Percentiles rank a stretch among this genome's conserved stretches.
phyloP scores from a whole-genome alignment of 2,888 invertebrate genomes.

The Cyrtodaria siliqua region DNA sequence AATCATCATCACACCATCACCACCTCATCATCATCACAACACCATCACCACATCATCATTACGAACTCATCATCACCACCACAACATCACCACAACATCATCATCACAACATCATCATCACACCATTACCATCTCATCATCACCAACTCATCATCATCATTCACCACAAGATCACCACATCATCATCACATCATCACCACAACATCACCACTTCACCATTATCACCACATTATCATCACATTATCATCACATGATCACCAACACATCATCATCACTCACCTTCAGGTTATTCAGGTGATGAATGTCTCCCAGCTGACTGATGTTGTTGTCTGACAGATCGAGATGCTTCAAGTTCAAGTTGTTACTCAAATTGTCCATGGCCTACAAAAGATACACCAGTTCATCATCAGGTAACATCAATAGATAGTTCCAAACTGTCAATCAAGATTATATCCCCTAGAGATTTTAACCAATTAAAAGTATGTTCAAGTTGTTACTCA shows the following conservation, averaged over 20 bases:
- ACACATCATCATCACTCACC: conserved; percentile 87
- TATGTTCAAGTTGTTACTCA: conserved; percentile 93
- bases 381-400: conserved; percentile 87
- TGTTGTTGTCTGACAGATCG: conserved; percentile 96
- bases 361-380: conserved; percentile 95
- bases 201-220: background rate
- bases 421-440: no score
- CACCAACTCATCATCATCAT: background rate
- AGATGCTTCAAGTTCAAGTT: conserved; percentile 93
- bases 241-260: background rate
- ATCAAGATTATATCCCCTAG: no score
- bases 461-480: no score
- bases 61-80: no score
- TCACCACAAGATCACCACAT: background rate
- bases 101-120: no score
- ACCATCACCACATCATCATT: no score
- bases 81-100: no score
- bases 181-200: conserved; percentile 4
- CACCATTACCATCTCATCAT: no score
- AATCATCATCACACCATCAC: no score
- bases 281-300: conserved; percentile 93
- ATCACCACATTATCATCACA: conserved; percentile 1
- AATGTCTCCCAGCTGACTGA: conserved; percentile 94
- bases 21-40: no score
- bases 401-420: no score